Conservation (phyloP, 2,113 vertebrate species). For the Sula dactylatra region DNA sequence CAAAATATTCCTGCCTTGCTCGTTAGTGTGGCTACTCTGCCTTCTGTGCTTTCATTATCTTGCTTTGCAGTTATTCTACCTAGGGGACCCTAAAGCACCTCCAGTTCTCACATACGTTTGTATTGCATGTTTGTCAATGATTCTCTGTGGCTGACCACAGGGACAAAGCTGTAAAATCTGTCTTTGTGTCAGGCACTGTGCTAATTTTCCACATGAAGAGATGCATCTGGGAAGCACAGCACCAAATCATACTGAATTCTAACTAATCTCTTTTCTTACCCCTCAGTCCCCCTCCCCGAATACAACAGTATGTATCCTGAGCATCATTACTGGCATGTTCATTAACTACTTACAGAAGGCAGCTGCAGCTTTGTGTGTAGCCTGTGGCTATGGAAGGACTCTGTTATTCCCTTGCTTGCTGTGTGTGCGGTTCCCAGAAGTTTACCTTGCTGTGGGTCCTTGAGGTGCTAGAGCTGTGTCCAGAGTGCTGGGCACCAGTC, state of each 20-base stretch:
- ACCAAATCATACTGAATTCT: not conserved
- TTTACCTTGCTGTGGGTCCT: not conserved
- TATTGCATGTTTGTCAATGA: not conserved
- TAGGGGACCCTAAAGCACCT: not conserved
- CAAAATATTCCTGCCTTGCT: not conserved
- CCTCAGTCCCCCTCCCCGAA: not conserved
- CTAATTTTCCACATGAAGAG: not conserved
- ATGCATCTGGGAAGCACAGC: not conserved
- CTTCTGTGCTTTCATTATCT: not conserved
- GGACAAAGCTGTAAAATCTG: not conserved
- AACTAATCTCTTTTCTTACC: not conserved
- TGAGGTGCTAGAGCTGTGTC: too few relatives aligned
- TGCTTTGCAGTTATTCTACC: not conserved
- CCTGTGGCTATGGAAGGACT: not conserved
- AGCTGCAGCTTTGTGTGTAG: not conserved
- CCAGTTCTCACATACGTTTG: not conserved
- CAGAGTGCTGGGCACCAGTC: not conserved
- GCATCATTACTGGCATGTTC: not conserved
- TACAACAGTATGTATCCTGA: not conserved
- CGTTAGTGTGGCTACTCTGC: not conserved
- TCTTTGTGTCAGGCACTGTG: not conserved
- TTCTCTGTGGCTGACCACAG: not conserved
- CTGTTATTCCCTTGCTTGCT: not conserved
- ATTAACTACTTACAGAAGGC: not conserved
- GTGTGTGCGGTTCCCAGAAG: not conserved